phyloP scores from a whole-genome alignment of 1,140 invertebrate species.

The Oncopodura yosiiana region DNA sequence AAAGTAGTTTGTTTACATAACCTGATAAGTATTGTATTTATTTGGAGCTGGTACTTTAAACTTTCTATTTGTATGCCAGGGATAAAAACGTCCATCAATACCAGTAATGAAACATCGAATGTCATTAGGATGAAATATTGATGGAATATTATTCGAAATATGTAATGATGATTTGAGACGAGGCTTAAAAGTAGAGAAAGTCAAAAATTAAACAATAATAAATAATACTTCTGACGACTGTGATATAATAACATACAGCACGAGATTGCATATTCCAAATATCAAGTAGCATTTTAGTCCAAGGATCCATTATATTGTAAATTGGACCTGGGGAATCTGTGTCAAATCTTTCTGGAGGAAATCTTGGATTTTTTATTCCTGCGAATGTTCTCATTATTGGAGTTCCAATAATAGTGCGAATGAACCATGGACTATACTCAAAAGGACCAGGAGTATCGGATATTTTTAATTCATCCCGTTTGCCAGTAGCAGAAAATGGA shows the following conservation, averaged over 20 bases:
- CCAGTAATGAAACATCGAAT: constrained; percentile 24
- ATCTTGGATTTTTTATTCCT: background rate
- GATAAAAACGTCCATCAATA: constrained; percentile 26
- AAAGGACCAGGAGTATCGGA: constrained; percentile 19
- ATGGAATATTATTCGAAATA: constrained; percentile 22
- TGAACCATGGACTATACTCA: constrained; percentile 9
- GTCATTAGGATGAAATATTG: constrained; percentile 25
- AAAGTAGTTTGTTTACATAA: background rate
- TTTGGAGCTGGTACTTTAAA: constrained; percentile 10
- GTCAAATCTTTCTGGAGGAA: background rate
- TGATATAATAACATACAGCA: background rate
- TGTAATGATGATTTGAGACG: constrained; percentile 18
- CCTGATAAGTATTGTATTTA: constrained; percentile 23
- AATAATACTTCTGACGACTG: background rate
- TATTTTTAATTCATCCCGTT: background rate
- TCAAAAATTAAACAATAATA: background rate
- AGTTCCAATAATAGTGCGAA: constrained; percentile 7
- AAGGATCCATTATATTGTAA: constrained; percentile 10
- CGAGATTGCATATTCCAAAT: background rate
- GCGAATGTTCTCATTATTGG: constrained; percentile 2
- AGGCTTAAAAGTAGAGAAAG: constrained; percentile 6
- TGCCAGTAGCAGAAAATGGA: background rate
- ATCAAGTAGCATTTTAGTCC: constrained; percentile 12
- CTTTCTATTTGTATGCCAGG: constrained; percentile 18
- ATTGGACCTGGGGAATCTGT: constrained; percentile 12